Conservation (phyloP, 1,140 invertebrate species). For the Atta colombica region DNA sequence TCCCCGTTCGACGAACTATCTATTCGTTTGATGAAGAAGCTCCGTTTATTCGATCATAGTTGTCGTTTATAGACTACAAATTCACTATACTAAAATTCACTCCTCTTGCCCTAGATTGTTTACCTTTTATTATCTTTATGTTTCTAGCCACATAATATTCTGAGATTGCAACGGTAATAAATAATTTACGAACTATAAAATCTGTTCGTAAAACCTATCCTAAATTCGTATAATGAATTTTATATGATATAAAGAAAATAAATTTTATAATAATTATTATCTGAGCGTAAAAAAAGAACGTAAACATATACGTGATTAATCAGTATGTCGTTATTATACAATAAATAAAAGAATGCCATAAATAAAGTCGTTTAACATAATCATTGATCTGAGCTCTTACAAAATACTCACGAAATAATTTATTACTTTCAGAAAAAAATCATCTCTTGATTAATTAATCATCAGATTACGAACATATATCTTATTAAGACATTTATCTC, state of each 20-base stretch:
- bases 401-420: conserved; percentile 9
- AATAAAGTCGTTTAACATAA: conserved; percentile 14
- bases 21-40: conserved; percentile 22
- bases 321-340: not conserved
- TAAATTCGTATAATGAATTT: not conserved
- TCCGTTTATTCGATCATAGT: not conserved
- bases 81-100: not conserved
- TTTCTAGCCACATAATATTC: not conserved
- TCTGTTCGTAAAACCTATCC: not conserved
- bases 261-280: conserved; percentile 5
- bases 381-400: not conserved
- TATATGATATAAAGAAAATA: too few relatives aligned
- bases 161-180: not conserved
- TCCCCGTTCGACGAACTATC: not conserved
- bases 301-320: not conserved
- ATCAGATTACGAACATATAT: conserved; percentile 22
- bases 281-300: not conserved
- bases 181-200: not conserved
- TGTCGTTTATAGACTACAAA: not conserved
- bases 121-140: not conserved
- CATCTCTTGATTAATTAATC: conserved; percentile 50
- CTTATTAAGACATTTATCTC: conserved; percentile 63
- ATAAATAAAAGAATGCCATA: not conserved
- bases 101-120: not conserved
- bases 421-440: conserved; percentile 31